These are phyloP conservation scores for Tenebrosternarchus preto DNA, from an alignment of 2,113 vertebrate species.

Conservation along the genomic window DNA sequence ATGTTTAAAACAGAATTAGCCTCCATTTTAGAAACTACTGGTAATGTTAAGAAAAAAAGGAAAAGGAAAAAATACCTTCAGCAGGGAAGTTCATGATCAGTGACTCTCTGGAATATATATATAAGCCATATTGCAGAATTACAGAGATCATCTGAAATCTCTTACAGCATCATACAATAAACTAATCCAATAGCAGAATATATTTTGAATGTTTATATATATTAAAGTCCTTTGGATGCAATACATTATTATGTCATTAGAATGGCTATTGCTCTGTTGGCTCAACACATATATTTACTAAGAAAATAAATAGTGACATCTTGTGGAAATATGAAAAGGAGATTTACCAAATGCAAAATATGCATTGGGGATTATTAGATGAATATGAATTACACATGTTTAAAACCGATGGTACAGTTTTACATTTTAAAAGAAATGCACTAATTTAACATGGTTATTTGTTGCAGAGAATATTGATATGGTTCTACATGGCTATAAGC, in stretches of 20 bases:
- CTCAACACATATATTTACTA: background rate
- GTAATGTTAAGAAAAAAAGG: no score
- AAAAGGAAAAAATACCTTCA: no score
- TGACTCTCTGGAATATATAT: no score
- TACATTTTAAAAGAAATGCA: background rate
- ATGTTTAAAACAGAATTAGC: no score
- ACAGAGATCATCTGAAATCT: no score
- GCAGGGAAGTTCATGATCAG: no score
- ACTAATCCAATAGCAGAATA: no score
- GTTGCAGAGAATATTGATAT: background rate
- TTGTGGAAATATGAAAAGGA: constrained; percentile 58
- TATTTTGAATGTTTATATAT: no score
- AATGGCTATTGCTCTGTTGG: background rate
- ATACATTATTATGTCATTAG: background rate
- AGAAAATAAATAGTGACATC: constrained; percentile 67
- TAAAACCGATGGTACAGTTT: background rate
- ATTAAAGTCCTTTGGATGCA: background rate
- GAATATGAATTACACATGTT: background rate
- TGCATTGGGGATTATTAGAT: background rate
- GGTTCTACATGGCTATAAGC: background rate
- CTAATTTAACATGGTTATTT: background rate
- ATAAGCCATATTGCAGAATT: no score
- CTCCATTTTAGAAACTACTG: no score
- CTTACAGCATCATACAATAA: no score
- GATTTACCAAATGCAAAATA: constrained; percentile 22